Conservation (phyloP, 2,888 invertebrate species). For the Lacanobia wlatinum region DNA sequence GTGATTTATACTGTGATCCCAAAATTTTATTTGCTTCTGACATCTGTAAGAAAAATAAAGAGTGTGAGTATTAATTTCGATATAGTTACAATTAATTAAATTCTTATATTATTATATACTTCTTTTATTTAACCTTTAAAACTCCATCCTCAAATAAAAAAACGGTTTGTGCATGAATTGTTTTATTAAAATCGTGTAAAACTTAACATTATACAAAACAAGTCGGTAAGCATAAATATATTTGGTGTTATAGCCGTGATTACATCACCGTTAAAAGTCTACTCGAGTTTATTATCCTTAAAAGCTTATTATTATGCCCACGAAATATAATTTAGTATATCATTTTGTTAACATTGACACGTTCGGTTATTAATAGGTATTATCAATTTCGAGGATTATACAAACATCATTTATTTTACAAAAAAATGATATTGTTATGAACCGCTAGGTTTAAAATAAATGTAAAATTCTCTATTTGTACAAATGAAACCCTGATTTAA, state of each 20-base stretch:
- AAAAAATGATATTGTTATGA: not conserved
- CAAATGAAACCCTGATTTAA: not conserved
- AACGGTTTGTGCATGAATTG: constrained; percentile 38
- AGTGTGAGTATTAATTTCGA: constrained; percentile 67
- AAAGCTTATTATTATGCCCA: constrained; percentile 6
- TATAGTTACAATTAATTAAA: constrained; percentile 67
- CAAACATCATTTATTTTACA: not conserved
- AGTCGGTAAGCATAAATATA: constrained; percentile 68
- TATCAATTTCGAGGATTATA: not conserved
- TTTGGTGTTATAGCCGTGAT: constrained; percentile 77
- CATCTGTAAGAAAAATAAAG: constrained; percentile 52
- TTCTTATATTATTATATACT: constrained; percentile 59
- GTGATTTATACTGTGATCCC: constrained; percentile 73
- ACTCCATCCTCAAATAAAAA: constrained; percentile 30
- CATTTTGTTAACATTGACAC: not conserved
- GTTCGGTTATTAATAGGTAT: not conserved
- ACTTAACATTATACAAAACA: constrained; percentile 66
- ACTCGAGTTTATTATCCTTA: constrained; percentile 21
- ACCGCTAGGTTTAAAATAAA: not conserved
- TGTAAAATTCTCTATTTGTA: constrained; percentile 25
- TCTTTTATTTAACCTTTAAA: constrained; percentile 30
- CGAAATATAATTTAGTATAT: not conserved
- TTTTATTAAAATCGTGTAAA: constrained; percentile 71
- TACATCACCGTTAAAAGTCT: constrained; percentile 69
- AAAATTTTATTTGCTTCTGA: constrained; percentile 68